These are phyloP conservation scores for Schizothorax lantsangensis DNA, from an alignment of 2,797 vertebrate species.

Conservation along the genomic window DNA sequence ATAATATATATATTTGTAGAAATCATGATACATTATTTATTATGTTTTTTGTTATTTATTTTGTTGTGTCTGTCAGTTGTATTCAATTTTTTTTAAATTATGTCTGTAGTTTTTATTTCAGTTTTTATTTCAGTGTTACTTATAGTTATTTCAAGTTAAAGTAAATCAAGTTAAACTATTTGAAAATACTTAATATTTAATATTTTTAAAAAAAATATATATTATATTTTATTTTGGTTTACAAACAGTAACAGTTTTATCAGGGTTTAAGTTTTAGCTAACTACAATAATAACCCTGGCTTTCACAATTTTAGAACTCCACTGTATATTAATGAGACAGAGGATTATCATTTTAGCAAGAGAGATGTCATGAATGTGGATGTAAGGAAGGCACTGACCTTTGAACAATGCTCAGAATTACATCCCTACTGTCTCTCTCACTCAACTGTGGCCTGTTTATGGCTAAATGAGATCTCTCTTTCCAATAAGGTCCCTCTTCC, in stretches of 20 bases:
- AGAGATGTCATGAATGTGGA: slow-evolving; percentile 68
- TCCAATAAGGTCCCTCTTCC: slow-evolving; percentile 4
- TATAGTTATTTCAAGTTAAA: background rate
- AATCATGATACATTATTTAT: background rate
- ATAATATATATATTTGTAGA: too few relatives aligned
- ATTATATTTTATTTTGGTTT: background rate
- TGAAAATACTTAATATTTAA: too few relatives aligned
- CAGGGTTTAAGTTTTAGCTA: background rate
- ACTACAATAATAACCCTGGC: background rate
- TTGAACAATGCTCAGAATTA: slow-evolving; percentile 41
- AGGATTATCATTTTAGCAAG: slow-evolving; percentile 73
- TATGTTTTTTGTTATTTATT: background rate
- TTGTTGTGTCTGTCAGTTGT: background rate
- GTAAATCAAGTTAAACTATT: background rate
- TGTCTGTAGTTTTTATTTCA: background rate
- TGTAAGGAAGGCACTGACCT: slow-evolving; percentile 53
- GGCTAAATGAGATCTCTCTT: slow-evolving; percentile 30
- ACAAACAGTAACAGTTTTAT: background rate
- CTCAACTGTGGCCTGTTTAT: background rate
- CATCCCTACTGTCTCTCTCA: background rate
- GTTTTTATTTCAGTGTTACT: background rate
- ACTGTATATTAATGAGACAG: slow-evolving; percentile 62
- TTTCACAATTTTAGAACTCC: slow-evolving; percentile 10
- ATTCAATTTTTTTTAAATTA: too few relatives aligned
- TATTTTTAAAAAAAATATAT: too few relatives aligned